Conservation (phyloP, 2,797 vertebrate species). For the Phoxinus dragarum region DNA sequence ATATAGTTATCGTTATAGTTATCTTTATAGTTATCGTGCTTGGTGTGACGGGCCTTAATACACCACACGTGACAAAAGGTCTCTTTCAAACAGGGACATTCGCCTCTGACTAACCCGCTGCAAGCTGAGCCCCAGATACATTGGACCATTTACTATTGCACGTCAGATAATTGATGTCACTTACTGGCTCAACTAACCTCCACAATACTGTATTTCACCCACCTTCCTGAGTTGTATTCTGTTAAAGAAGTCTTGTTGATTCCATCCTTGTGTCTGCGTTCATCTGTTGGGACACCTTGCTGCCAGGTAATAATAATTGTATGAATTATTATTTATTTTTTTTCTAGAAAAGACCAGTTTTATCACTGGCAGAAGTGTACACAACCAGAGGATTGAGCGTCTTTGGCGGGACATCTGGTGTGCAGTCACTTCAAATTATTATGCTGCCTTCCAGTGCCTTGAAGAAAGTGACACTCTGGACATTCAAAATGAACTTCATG, state of each 20-base stretch:
- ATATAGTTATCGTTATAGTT: too few species aligned
- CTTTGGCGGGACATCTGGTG: background rate
- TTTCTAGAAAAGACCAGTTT: background rate
- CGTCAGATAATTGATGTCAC: background rate
- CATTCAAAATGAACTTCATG: background rate
- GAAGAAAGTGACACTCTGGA: background rate
- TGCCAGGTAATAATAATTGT: background rate
- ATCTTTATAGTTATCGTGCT: too few species aligned
- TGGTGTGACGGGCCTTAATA: too few species aligned
- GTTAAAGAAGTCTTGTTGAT: background rate
- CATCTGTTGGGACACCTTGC: background rate
- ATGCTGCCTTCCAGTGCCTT: background rate
- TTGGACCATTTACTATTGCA: background rate
- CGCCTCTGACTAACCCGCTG: too few species aligned
- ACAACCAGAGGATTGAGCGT: background rate
- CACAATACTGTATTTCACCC: background rate
- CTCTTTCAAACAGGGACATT: too few species aligned
- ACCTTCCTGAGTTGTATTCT: background rate
- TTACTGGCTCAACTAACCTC: background rate
- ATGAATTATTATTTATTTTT: background rate
- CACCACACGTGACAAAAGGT: too few species aligned
- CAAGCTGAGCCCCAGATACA: too few species aligned
- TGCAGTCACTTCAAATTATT: background rate
- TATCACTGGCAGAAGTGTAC: background rate
- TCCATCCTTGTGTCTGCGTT: background rate